Percentiles rank a stretch among this genome's conserved stretches.
These are phyloP conservation scores for Scaptomyza parva DNA, from an alignment of 2,888 invertebrate species.

Conservation along the genomic window DNA sequence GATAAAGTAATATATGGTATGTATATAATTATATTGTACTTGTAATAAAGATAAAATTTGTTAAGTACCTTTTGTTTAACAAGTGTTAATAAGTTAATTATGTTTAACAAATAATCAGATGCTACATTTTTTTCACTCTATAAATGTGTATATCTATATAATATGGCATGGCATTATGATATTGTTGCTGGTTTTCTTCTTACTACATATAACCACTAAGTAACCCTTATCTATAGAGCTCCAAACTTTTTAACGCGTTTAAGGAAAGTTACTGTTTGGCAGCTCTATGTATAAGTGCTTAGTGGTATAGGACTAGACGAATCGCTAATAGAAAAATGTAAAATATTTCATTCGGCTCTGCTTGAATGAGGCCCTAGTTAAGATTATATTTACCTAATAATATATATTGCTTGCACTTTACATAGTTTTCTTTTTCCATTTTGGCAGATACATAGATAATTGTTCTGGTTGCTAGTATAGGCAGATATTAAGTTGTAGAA, in stretches of 20 bases:
- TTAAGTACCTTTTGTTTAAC: conserved; percentile 75
- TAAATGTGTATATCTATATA: conserved; percentile 51
- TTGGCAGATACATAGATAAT: conserved; percentile 58
- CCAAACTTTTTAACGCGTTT: no score
- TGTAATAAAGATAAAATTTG: conserved; percentile 77
- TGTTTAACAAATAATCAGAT: conserved; percentile 47
- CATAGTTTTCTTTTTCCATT: conserved; percentile 27
- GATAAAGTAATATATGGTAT: conserved; percentile 63
- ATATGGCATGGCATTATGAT: conserved; percentile 72
- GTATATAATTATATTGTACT: conserved; percentile 48
- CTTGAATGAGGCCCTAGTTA: conserved; percentile 24
- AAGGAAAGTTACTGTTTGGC: no score
- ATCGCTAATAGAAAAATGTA: conserved; percentile 60
- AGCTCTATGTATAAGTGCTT: no score
- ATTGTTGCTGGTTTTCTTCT: conserved; percentile 50
- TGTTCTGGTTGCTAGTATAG: conserved; percentile 43
- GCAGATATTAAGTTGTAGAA: conserved; percentile 54
- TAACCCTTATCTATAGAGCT: no score
- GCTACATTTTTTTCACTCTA: conserved; percentile 42
- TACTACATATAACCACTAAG: conserved; percentile 32
- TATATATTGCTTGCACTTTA: conserved; percentile 64
- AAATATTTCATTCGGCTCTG: conserved; percentile 42
- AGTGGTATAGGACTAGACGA: no score
- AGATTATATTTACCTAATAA: conserved; percentile 34
- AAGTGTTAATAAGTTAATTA: conserved; percentile 60